Evolutionary conservation across 2,888 invertebrate species (phyloP), one percentile per base, ranked within the genome.

Genomic region (Sarcophaga caerulescens): DNA sequence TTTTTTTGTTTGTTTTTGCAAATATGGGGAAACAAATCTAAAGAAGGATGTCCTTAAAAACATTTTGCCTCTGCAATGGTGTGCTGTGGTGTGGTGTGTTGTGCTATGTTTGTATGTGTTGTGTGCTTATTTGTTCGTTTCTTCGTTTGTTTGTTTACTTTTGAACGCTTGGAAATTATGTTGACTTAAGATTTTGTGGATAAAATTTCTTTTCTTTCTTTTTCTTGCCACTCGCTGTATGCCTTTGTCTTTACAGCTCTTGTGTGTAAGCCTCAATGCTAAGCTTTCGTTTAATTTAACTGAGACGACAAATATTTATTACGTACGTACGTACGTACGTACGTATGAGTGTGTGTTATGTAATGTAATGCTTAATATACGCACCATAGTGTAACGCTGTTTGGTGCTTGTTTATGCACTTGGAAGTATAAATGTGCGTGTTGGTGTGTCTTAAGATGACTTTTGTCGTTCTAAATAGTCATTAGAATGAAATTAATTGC

Each of bases 151-250:
- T 35, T 86, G 84, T 88, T 88, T 88, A 86, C 86, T 88, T 87
- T 88, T 87, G 85, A 85, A 85, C 87, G 88, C 84, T 87, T 84
- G 85, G 76, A 88, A 88, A 88, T 88, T 88, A 88, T 88, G 85
- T 88, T 88, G 87, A 79, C 88, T 88, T 88, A 87, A 88, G 88
- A 87, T 88, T 88, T 87, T 88, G 75, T 75, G 81, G 83, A 84
- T 82, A 81, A 84, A 47, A 57, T 6, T 17, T 57, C 14, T 17
- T 70, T 68, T 82, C 80, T 62, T n/a, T 57, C 19, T 57, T 12
- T 63, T 59, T 5, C 52, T 19, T 17, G n/a, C 59, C n/a, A 14
- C 19, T 11, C n/a, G 25, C 69, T 69, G 57, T 57, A 57, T 57
- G n/a, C 57, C 57, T 57, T 57, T n/a, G n/a, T 57, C 57, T 57